Evolutionary conservation across 2,888 invertebrate genomes (phyloP).

Genomic region (Nomada hirtipes): DNA sequence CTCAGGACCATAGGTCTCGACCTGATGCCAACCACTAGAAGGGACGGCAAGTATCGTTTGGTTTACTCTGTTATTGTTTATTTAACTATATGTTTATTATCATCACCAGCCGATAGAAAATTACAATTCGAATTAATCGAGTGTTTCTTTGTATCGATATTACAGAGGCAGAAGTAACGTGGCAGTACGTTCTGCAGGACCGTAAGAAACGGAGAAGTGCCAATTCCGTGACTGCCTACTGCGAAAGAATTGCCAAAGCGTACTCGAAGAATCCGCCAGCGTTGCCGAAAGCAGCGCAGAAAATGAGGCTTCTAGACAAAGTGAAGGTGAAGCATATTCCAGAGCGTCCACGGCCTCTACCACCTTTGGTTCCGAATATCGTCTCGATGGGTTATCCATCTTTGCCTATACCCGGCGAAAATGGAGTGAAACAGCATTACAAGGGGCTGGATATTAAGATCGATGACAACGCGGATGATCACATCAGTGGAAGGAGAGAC

Average conservation of each 20-base stretch:
- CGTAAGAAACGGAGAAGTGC: conserved; percentile 86
- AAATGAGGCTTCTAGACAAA: conserved; percentile 79
- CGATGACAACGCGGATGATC: conserved; percentile 65
- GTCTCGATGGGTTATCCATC: conserved; percentile 75
- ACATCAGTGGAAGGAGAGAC: conserved; percentile 63
- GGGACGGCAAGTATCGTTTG: conserved; percentile 85
- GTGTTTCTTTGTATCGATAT: conserved; percentile 54
- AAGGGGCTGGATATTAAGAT: conserved; percentile 76
- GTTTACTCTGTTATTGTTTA: neutral
- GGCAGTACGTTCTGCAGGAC: conserved; percentile 88
- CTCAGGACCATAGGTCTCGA: conserved; percentile 86
- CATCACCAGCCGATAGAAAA: no score
- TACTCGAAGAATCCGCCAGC: conserved; percentile 79
- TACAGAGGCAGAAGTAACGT: conserved; percentile 87
- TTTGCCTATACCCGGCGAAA: conserved; percentile 78
- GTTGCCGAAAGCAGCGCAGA: conserved; percentile 77
- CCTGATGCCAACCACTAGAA: conserved; percentile 85
- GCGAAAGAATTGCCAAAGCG: conserved; percentile 81
- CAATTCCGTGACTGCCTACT: conserved; percentile 85
- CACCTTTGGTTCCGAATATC: conserved; percentile 78
- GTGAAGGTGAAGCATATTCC: conserved; percentile 76
- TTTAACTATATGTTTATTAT: no score
- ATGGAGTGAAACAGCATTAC: conserved; percentile 77
- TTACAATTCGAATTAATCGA: neutral
- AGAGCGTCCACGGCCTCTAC: conserved; percentile 77